These are phyloP conservation scores for Helostoma temminkii DNA, from an alignment of 2,797 vertebrate species.

Conservation along the genomic window DNA sequence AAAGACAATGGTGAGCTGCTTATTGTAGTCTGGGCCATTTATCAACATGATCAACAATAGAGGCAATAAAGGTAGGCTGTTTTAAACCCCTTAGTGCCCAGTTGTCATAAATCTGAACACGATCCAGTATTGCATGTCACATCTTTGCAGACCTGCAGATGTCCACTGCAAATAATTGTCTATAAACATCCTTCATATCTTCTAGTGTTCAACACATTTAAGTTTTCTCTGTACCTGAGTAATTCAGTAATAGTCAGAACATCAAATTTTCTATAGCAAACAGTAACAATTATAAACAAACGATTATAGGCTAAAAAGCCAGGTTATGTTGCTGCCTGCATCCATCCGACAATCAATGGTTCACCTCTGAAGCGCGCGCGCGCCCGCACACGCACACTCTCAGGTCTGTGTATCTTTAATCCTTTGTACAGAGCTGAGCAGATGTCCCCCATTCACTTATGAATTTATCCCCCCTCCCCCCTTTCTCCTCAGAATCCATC, in stretches of 20 bases:
- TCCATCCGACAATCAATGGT: not conserved
- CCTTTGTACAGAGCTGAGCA: slow-evolving; percentile 93
- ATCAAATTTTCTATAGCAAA: too few relatives aligned
- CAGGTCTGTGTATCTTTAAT: slow-evolving; percentile 88
- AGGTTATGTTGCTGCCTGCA: too few relatives aligned
- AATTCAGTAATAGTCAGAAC: too few relatives aligned
- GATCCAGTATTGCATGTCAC: not conserved
- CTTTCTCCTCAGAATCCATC: slow-evolving; percentile 8
- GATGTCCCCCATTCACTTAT: slow-evolving; percentile 99
- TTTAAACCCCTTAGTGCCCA: not conserved
- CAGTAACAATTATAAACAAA: too few relatives aligned
- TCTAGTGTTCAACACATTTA: too few relatives aligned
- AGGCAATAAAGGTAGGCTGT: not conserved
- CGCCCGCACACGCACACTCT: slow-evolving; percentile 24
- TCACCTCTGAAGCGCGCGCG: slow-evolving; percentile 47
- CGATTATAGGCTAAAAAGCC: too few relatives aligned
- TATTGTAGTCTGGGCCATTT: too few relatives aligned
- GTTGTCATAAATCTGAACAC: not conserved
- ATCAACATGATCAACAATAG: too few relatives aligned
- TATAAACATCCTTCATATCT: too few relatives aligned
- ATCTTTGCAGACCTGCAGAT: too few relatives aligned
- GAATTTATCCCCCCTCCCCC: slow-evolving; percentile 87
- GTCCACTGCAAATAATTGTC: not conserved
- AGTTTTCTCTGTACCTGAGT: too few relatives aligned
- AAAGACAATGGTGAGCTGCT: too few relatives aligned